Evolutionary conservation across 2,113 vertebrate species (phyloP).

Genomic region (Acrocephalus arundinaceus): DNA sequence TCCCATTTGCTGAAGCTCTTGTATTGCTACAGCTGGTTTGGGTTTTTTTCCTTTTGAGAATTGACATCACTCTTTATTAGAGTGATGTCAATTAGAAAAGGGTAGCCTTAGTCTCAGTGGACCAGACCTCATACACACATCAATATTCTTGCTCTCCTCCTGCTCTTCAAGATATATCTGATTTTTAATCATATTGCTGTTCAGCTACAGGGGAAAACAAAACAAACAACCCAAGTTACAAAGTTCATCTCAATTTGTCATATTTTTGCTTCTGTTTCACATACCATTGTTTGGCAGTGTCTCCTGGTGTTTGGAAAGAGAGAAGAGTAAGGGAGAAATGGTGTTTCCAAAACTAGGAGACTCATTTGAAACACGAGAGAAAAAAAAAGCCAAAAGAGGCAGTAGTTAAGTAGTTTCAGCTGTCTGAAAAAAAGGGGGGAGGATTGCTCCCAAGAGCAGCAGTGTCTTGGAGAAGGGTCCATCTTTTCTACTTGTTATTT

Average conservation of each 20-base stretch:
- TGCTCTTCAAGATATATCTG: neutral
- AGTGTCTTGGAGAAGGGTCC: neutral
- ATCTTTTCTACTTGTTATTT: neutral
- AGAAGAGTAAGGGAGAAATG: neutral
- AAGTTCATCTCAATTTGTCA: neutral
- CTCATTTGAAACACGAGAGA: neutral
- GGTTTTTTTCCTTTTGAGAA: neutral
- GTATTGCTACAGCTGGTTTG: constrained; percentile 45
- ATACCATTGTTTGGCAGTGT: neutral
- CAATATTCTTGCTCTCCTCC: neutral
- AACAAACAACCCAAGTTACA: neutral
- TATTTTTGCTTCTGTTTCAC: constrained; percentile 15
- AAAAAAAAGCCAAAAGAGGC: neutral
- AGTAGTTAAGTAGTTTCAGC: neutral
- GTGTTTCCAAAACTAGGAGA: neutral
- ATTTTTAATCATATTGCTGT: constrained; percentile 10
- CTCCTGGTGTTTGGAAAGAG: neutral
- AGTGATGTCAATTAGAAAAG: constrained; percentile 28
- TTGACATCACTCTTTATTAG: constrained; percentile 15
- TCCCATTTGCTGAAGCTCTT: constrained; percentile 8
- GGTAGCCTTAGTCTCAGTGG: neutral
- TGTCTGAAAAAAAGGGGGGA: neutral
- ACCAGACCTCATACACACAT: neutral
- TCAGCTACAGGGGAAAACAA: neutral
- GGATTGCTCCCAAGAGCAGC: neutral